Evolutionary conservation across 2,113 vertebrate genomes (phyloP).

Genomic region (Mionectes macconnelli): DNA sequence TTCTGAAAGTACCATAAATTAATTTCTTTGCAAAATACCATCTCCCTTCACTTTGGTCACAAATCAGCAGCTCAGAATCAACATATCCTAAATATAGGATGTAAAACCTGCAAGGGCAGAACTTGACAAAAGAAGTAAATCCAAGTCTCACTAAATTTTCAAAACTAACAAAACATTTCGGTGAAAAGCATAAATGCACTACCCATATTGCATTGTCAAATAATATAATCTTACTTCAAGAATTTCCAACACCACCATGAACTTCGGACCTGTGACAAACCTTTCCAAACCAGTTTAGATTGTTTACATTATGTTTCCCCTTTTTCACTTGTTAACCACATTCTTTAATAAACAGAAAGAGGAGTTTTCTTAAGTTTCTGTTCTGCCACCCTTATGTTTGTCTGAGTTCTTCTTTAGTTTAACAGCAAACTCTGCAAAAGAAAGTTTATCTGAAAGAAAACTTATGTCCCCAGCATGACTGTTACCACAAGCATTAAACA

Average conservation of each 20-base stretch:
- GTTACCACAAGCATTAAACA: not conserved
- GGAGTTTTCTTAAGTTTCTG: not conserved
- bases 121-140: not conserved
- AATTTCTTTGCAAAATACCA: not conserved
- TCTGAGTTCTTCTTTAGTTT: not conserved
- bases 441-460: not conserved
- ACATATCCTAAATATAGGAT: not conserved
- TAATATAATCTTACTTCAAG: not conserved
- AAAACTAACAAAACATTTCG: not conserved
- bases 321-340: not conserved
- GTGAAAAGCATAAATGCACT: not conserved
- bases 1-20: not conserved
- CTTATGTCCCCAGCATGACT: rapidly evolving
- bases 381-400: not conserved
- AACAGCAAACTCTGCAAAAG: not conserved
- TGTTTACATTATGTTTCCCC: not conserved
- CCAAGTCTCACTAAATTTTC: not conserved
- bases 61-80: not conserved
- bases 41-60: not conserved
- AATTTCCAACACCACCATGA: not conserved
- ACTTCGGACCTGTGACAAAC: not conserved
- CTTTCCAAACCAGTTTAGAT: not conserved
- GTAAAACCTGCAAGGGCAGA: not conserved
- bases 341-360: not conserved
- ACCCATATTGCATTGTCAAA: not conserved